phyloP scores from a whole-genome alignment of 2,888 invertebrate species.

The Geotrupes spiniger region DNA sequence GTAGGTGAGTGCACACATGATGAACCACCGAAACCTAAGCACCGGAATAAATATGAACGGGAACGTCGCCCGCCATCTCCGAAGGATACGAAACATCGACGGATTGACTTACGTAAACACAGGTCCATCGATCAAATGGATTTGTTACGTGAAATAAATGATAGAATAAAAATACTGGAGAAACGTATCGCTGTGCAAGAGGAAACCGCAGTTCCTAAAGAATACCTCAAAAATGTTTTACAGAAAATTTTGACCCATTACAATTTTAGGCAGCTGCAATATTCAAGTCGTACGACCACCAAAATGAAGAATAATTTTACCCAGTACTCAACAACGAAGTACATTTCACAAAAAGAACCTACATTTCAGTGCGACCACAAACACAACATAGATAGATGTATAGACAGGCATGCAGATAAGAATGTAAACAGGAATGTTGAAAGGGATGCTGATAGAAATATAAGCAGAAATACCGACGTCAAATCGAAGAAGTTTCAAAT shows the following conservation, averaged over 20 bases:
- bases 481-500: constrained; percentile 10
- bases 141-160: constrained; percentile 32
- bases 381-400: neutral
- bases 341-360: constrained; percentile 1
- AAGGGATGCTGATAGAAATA: no score
- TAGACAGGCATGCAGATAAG: no score
- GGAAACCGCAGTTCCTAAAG: constrained; percentile 43
- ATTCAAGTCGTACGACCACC: neutral
- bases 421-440: neutral
- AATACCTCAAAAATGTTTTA: constrained; percentile 46
- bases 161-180: constrained; percentile 40
- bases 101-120: constrained; percentile 8
- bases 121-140: constrained; percentile 17
- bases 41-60: neutral
- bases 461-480: neutral
- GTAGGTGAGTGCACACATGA: constrained; percentile 1
- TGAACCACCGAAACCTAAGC: neutral
- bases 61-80: neutral
- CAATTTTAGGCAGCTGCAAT: constrained; percentile 1
- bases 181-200: constrained; percentile 41
- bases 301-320: constrained; percentile 22
- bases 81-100: constrained; percentile 1
- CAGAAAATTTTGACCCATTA: constrained; percentile 38
- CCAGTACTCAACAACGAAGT: constrained; percentile 19
- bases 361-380: neutral